A percentile compares a stretch with the other conserved stretches of the same genome.
Conservation (phyloP, 2,113 vertebrate genomes). For the Sigmodon hispidus region DNA sequence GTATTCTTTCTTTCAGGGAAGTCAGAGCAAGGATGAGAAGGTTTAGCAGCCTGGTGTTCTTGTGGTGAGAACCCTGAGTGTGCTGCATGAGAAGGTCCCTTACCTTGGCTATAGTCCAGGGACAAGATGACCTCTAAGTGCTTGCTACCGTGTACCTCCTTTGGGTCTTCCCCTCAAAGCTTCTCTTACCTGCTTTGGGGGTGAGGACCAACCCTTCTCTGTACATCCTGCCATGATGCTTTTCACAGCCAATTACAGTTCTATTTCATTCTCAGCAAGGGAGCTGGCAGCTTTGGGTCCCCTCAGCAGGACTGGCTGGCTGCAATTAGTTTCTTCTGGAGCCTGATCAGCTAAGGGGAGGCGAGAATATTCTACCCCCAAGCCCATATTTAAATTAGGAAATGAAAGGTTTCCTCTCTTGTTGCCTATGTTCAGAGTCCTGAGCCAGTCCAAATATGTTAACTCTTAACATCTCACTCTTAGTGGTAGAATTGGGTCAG, state of each 20-base stretch:
- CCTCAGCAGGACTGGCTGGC: slow-evolving; percentile 72
- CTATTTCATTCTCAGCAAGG: slow-evolving; percentile 78
- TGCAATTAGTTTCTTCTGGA: slow-evolving; percentile 79
- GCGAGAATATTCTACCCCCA: slow-evolving; percentile 46
- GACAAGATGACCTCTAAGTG: not conserved
- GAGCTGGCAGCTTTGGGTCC: slow-evolving; percentile 79
- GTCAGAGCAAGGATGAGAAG: not conserved
- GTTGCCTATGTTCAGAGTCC: slow-evolving; percentile 5
- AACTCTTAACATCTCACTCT: slow-evolving; percentile 33
- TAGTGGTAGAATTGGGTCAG: not conserved
- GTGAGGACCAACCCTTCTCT: slow-evolving; percentile 27
- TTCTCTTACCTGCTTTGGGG: slow-evolving; percentile 47
- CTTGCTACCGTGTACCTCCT: not conserved
- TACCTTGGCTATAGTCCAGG: slow-evolving; percentile 8
- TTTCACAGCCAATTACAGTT: slow-evolving; percentile 82
- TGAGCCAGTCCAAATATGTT: slow-evolving; percentile 31
- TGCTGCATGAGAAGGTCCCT: not conserved
- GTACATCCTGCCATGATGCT: slow-evolving; percentile 69
- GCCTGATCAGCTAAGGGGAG: slow-evolving; percentile 70
- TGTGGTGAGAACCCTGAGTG: not conserved
- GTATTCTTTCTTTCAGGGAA: not conserved
- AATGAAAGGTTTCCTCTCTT: slow-evolving; percentile 41
- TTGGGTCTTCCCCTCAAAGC: slow-evolving; percentile 8
- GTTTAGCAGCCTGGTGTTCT: not conserved
- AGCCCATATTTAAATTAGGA: slow-evolving; percentile 64